Percentiles rank a stretch among this genome's conserved stretches.
Conservation (phyloP, 2,888 invertebrate genomes). For the Griposia aprilina region DNA sequence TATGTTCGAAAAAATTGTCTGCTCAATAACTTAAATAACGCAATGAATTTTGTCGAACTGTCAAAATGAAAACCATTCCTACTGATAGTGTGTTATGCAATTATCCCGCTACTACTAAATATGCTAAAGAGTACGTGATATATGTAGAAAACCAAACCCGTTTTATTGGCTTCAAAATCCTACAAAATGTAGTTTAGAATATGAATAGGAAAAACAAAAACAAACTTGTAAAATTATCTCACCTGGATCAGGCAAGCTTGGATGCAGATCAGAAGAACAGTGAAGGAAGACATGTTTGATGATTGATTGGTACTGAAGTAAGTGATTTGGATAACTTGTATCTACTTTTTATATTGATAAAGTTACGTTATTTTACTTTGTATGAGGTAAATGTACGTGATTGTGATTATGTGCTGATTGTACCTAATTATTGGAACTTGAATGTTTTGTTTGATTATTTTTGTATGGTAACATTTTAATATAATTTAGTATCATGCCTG, state of each 20-base stretch:
- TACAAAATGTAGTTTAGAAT: no score
- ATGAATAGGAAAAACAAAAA: neutral
- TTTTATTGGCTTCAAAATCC: no score
- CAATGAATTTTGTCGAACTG: no score
- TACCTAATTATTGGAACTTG: neutral
- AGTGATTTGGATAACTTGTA: slow-evolving; percentile 4
- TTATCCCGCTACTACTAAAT: no score
- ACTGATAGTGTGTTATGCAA: no score
- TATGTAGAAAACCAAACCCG: no score
- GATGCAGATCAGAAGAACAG: slow-evolving; percentile 70
- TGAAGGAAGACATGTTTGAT: slow-evolving; percentile 69
- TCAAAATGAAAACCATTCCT: no score
- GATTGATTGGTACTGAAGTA: slow-evolving; percentile 13
- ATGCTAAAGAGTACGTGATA: no score
- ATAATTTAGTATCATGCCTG: neutral
- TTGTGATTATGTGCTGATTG: neutral
- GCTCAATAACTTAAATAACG: no score
- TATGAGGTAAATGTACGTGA: slow-evolving; percentile 24
- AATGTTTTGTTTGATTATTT: neutral
- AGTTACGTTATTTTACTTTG: slow-evolving; percentile 10
- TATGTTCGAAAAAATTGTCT: no score
- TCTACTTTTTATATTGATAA: slow-evolving; percentile 28
- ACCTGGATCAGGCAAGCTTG: slow-evolving; percentile 75
- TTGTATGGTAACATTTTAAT: neutral
- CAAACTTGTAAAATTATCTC: slow-evolving; percentile 6